These are phyloP conservation scores for Creontiades dilutus DNA, from an alignment of 2,888 invertebrate species.

Conservation along the genomic window DNA sequence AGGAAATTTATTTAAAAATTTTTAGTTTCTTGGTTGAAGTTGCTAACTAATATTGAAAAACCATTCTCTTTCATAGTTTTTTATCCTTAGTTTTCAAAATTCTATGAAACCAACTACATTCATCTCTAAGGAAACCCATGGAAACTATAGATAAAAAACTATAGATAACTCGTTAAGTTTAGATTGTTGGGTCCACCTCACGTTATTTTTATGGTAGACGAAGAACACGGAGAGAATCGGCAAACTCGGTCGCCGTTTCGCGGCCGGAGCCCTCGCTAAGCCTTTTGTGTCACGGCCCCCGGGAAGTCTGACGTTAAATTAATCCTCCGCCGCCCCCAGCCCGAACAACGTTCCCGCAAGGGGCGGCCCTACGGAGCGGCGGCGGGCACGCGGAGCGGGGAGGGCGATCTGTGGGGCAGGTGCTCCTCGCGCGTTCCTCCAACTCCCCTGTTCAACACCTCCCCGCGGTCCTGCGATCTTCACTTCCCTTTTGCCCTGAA, in stretches of 20 bases:
- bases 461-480: not conserved
- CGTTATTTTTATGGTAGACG: not conserved
- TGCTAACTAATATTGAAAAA: no score
- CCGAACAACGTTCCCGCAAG: not conserved
- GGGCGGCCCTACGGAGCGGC: not conserved
- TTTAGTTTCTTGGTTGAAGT: no score
- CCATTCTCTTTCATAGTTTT: no score
- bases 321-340: not conserved
- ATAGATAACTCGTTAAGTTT: not conserved
- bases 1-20: no score
- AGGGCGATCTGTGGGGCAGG: not conserved
- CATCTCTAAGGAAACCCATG: no score
- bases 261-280: not conserved
- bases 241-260: not conserved
- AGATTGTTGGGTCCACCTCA: not conserved
- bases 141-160: no score
- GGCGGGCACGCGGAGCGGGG: not conserved
- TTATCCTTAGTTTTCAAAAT: no score
- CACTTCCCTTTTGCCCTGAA: not conserved
- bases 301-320: conserved; percentile 15
- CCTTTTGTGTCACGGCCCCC: conserved; percentile 25
- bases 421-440: conserved; percentile 1
- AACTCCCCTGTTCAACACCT: not conserved
- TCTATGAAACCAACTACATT: no score
- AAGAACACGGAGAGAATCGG: not conserved